phyloP scores from a whole-genome alignment of 2,888 invertebrate genomes.

The Acrobasis suavella region DNA sequence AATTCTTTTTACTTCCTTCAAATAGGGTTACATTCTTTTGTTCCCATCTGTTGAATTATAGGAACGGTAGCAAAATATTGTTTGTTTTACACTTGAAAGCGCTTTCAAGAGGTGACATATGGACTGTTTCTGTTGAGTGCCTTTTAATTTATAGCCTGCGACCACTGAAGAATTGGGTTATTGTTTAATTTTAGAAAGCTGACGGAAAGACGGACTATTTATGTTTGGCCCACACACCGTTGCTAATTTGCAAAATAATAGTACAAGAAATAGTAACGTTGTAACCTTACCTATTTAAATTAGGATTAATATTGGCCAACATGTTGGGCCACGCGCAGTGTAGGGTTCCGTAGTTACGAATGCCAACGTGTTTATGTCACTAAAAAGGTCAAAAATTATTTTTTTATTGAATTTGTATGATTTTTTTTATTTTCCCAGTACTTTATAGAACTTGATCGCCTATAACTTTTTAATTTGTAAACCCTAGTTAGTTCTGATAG shows the following conservation, averaged over 20 bases:
- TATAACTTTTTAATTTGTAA: no score
- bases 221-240: conserved; percentile 55
- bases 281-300: no score
- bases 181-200: conserved; percentile 69
- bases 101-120: conserved; percentile 74
- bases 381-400: no score
- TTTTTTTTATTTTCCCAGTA: no score
- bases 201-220: conserved; percentile 37
- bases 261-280: not conserved
- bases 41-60: conserved; percentile 63
- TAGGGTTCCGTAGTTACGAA: no score
- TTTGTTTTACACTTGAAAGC: conserved; percentile 72
- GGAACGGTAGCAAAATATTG: conserved; percentile 78
- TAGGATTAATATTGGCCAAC: no score
- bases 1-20: conserved; percentile 69
- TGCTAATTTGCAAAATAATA: conserved; percentile 43
- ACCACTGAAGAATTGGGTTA: conserved; percentile 67
- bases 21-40: conserved; percentile 73
- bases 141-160: conserved; percentile 68
- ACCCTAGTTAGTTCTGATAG: no score
- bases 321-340: no score
- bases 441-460: no score
- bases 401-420: no score
- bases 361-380: no score
- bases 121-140: conserved; percentile 61